Evolutionary conservation across 2,113 vertebrate genomes (phyloP).

Genomic region (Syrrhaptes paradoxus): DNA sequence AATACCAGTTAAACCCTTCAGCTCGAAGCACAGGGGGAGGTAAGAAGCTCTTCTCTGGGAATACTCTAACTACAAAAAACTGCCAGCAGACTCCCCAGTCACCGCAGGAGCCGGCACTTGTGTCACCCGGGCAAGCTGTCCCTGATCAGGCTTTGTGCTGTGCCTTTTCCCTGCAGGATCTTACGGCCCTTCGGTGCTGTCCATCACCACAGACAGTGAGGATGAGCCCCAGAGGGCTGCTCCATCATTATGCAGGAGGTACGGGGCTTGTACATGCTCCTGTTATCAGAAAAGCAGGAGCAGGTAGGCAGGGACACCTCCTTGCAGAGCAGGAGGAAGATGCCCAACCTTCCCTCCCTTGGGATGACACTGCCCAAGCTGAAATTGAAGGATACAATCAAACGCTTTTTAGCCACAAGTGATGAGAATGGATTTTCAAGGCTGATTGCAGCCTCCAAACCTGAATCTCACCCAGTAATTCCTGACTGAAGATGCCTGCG

Average conservation of each 20-base stretch:
- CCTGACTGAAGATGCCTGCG: neutral
- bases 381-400: neutral
- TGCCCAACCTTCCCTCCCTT: neutral
- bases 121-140: neutral
- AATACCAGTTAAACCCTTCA: neutral
- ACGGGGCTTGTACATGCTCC: rapidly evolving
- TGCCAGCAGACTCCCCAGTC: neutral
- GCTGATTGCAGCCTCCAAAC: neutral
- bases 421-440: neutral
- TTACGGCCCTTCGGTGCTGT: neutral
- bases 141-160: neutral
- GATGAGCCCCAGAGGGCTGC: neutral
- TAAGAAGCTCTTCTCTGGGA: constrained; percentile 9
- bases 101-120: neutral
- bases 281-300: neutral
- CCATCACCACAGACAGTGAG: neutral
- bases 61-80: neutral
- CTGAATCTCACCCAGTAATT: neutral
- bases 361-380: neutral
- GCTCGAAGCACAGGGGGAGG: neutral
- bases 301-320: neutral
- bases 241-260: rapidly evolving
- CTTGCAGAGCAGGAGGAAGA: neutral
- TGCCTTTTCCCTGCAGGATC: neutral
- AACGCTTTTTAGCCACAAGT: neutral